A percentile compares a stretch with the other conserved stretches of the same genome.
phyloP scores from a whole-genome alignment of 2,113 vertebrate genomes.

The Actenoides lindsayi region DNA sequence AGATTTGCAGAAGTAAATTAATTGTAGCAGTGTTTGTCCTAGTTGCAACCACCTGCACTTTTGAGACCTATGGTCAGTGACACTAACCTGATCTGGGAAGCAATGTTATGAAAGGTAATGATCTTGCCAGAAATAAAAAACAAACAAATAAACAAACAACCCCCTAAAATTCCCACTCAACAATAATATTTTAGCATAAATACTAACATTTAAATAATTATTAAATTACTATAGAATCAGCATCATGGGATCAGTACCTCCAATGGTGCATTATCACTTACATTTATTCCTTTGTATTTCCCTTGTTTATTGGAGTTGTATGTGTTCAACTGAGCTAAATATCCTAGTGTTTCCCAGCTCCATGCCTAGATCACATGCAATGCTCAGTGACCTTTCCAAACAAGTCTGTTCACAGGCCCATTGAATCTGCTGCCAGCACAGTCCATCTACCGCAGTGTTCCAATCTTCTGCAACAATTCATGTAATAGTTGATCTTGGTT shows the following conservation, averaged over 20 bases:
- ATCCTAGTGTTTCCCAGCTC: neutral
- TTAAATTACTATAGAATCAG: neutral
- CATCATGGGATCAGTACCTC: neutral
- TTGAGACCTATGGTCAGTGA: neutral
- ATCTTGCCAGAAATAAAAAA: neutral
- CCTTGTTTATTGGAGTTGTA: neutral
- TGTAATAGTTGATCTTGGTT: neutral
- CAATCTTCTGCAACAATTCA: neutral
- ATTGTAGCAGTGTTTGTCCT: conserved; percentile 12
- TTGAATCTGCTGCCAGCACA: neutral
- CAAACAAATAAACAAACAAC: neutral
- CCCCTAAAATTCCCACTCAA: neutral
- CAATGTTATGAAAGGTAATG: neutral
- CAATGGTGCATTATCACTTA: neutral
- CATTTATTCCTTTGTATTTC: neutral
- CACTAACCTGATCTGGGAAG: conserved; percentile 14
- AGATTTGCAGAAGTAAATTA: conserved; percentile 41
- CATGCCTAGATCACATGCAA: neutral
- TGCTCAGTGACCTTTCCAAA: neutral
- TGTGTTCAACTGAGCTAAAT: neutral
- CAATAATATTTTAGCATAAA: neutral
- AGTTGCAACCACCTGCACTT: conserved; percentile 13
- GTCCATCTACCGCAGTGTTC: neutral
- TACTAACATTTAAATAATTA: neutral
- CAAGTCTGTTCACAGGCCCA: neutral